Conservation (phyloP, 2,113 vertebrate genomes). For the Chloroceryle aenea region DNA sequence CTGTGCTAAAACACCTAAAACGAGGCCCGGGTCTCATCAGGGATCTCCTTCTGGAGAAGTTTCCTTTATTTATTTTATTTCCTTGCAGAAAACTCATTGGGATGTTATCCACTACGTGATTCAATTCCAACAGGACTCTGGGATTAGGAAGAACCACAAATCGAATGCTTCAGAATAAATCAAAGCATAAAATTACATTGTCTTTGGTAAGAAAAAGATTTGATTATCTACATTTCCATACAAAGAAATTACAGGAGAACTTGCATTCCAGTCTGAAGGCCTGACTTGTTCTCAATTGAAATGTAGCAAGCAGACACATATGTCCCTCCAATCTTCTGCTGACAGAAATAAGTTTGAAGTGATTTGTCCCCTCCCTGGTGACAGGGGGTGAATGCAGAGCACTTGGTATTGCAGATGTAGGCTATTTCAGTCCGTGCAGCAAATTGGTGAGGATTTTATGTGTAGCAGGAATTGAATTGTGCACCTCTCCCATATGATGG, state of each 20-base stretch:
- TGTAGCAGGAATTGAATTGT: constrained; percentile 14
- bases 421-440: background rate
- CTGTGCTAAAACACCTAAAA: background rate
- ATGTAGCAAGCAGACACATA: background rate
- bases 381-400: background rate
- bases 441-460: background rate
- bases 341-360: background rate
- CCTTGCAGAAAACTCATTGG: background rate
- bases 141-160: background rate
- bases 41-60: background rate
- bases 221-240: constrained; percentile 36
- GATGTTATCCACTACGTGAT: background rate
- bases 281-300: background rate
- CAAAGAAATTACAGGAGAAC: constrained; percentile 23
- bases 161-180: constrained; percentile 27
- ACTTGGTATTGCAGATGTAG: background rate
- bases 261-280: background rate
- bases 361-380: constrained; percentile 16
- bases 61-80: background rate
- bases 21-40: background rate
- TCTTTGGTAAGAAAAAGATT: constrained; percentile 41
- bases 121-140: background rate
- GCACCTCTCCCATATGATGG: constrained; percentile 12
- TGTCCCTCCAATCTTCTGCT: background rate
- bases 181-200: constrained; percentile 58